Evolutionary conservation across 2,797 vertebrate species (phyloP), one percentile per base, ranked within the genome.

Genomic region (Paramormyrops hopkinsi): DNA sequence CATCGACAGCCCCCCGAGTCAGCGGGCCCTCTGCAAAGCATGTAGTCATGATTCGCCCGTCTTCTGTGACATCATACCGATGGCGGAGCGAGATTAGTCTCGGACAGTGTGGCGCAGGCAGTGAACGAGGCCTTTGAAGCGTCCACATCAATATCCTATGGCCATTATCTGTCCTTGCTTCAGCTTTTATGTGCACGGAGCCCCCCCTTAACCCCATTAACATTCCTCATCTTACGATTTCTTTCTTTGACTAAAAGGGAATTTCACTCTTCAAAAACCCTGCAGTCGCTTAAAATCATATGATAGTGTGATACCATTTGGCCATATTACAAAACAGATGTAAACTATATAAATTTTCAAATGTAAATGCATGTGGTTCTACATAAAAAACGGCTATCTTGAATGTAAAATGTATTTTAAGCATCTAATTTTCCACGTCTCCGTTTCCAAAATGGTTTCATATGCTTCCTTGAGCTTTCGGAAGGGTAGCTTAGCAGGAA

Each of bases 401-500:
- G 73, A 79, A 82, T 46, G 76, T 46, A 33, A 86, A 62, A 33
- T 50, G 46, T 29, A 50, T 51, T 69, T 69, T 51, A 69, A 86
- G 62, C 59, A 14, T 25, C 41, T 25, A 65, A 54, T 54, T 54
- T 56, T 37, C 48, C 48, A 87, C n/a, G 51, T 87, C 83, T 50
- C 83, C 22, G 6, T 53, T 65, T 41, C 59, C 88, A 9, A 83
- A 92, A 91, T 91, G 56, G 88, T 91, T 91, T 90, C 6, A 46
- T 22, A 29, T 89, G 91, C 86, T 92, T 82, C 87, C 69, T 86
- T 88, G 54, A 92, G 84, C 90, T 90, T 91, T 59, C 56, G 25
- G 83, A 88, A 90, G 90, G 91, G 90, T 90, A 92, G 93, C 88
- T 44, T 83, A 90, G 90, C 87, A 59, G 88, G 88, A 76, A 91